A percentile compares a stretch with the other conserved stretches of the same genome.
phyloP scores from a whole-genome alignment of 2,888 invertebrate species.

The Ornithoptera alexandrae region DNA sequence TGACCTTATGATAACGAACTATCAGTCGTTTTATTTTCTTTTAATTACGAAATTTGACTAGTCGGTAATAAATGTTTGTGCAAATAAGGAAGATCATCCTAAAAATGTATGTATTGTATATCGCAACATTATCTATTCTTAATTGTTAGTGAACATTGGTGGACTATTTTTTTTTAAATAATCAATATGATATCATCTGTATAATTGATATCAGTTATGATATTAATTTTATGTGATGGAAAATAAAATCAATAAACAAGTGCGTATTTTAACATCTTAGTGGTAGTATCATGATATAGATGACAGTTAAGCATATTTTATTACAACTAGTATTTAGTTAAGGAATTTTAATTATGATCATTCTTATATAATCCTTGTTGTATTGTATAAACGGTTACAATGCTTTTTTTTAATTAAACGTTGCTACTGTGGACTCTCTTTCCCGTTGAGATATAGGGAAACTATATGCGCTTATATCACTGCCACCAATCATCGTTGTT shows the following conservation, averaged over 20 bases:
- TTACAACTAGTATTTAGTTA: constrained; percentile 5
- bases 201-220: background rate
- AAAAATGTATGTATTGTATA: no score
- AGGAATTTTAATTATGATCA: background rate
- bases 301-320: constrained; percentile 9
- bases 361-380: background rate
- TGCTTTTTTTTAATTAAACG: background rate
- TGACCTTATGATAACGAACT: background rate
- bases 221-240: background rate
- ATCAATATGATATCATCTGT: background rate
- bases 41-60: no score
- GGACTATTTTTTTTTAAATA: no score
- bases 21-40: background rate
- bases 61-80: no score
- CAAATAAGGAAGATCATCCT: no score
- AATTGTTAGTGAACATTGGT: no score
- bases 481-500: no score
- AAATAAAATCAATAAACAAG: background rate
- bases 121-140: no score
- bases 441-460: no score
- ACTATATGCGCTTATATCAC: no score
- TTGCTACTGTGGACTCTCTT: constrained; percentile 7
- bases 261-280: background rate
- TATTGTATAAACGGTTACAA: background rate
- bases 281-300: background rate